Evolutionary conservation across 1,140 invertebrate genomes (phyloP).

Genomic region (Micrasema minimum): DNA sequence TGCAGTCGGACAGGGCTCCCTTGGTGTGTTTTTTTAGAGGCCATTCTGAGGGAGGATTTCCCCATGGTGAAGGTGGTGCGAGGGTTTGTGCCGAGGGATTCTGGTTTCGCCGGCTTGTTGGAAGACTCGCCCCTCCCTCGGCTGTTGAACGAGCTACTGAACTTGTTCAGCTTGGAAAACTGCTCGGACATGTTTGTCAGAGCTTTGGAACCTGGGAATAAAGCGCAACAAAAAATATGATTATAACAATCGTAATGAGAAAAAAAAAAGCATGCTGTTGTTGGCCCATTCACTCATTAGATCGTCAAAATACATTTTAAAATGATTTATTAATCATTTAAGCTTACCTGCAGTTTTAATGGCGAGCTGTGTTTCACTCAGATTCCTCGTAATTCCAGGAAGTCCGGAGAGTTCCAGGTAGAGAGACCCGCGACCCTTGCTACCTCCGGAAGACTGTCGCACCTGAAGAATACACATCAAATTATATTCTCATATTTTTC

Average conservation of each 20-base stretch:
- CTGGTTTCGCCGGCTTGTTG: conserved; percentile 59
- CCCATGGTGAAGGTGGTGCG: conserved; percentile 66
- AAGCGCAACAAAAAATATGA: conserved; percentile 23
- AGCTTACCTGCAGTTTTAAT: conserved; percentile 46
- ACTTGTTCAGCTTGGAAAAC: conserved; percentile 82
- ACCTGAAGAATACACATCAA: conserved; percentile 44
- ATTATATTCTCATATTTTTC: no score
- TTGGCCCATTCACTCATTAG: no score
- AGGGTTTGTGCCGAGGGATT: conserved; percentile 58
- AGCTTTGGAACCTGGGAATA: conserved; percentile 78
- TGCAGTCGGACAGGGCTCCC: conserved; percentile 63
- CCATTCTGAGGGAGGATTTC: conserved; percentile 56
- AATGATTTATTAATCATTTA: no score
- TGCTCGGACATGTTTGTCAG: conserved; percentile 86
- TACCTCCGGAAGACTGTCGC: conserved; percentile 52
- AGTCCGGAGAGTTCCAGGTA: conserved; percentile 63
- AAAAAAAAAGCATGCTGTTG: no score
- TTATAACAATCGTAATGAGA: background rate
- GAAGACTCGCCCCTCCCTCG: conserved; percentile 58
- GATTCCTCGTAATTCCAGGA: conserved; percentile 67
- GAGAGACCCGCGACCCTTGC: conserved; percentile 56
- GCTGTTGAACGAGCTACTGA: conserved; percentile 75
- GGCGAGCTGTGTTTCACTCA: conserved; percentile 70
- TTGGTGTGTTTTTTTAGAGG: conserved; percentile 58
- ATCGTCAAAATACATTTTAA: no score